Conservation (phyloP, 2,113 vertebrate species). For the Lycocorax pyrrhopterus region DNA sequence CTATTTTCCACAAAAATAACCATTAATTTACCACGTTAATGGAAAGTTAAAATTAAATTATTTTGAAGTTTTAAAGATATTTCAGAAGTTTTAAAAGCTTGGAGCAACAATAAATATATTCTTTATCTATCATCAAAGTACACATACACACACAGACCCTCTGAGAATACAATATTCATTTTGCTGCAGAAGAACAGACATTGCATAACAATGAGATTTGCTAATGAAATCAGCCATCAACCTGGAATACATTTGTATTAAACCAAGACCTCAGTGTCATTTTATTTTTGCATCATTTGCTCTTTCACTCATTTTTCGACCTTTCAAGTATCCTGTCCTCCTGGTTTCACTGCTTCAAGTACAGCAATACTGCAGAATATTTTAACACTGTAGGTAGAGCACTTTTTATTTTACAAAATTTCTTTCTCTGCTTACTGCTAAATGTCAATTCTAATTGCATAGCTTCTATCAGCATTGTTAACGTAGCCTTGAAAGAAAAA, state of each 20-base stretch:
- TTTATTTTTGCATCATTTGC: slow-evolving; percentile 94
- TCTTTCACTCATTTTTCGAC: slow-evolving; percentile 76
- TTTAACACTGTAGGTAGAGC: not conserved
- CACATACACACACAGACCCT: slow-evolving; percentile 68
- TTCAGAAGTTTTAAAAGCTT: slow-evolving; percentile 19
- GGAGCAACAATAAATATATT: slow-evolving; percentile 38
- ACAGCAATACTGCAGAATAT: slow-evolving; percentile 49
- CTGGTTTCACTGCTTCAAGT: slow-evolving; percentile 62
- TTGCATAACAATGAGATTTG: slow-evolving; percentile 99
- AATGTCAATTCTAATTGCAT: slow-evolving; percentile 53
- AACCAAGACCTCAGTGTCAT: slow-evolving; percentile 92
- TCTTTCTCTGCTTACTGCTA: slow-evolving; percentile 13
- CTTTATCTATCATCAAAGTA: slow-evolving; percentile 53
- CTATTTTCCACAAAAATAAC: not conserved
- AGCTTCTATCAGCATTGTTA: slow-evolving; percentile 60
- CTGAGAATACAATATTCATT: slow-evolving; percentile 97
- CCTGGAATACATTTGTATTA: slow-evolving; percentile 98
- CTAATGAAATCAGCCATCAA: slow-evolving; percentile 99
- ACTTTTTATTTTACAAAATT: slow-evolving; percentile 47
- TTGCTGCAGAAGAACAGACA: slow-evolving; percentile 99
- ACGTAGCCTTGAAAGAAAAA: slow-evolving; percentile 48
- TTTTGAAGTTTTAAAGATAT: not conserved
- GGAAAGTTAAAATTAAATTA: not conserved
- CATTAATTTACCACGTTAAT: not conserved
- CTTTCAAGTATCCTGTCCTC: slow-evolving; percentile 70